Percentiles rank a stretch among this genome's conserved stretches.
These are phyloP conservation scores for Taxidea taxus DNA, from an alignment of 2,113 vertebrate species.

Conservation along the genomic window DNA sequence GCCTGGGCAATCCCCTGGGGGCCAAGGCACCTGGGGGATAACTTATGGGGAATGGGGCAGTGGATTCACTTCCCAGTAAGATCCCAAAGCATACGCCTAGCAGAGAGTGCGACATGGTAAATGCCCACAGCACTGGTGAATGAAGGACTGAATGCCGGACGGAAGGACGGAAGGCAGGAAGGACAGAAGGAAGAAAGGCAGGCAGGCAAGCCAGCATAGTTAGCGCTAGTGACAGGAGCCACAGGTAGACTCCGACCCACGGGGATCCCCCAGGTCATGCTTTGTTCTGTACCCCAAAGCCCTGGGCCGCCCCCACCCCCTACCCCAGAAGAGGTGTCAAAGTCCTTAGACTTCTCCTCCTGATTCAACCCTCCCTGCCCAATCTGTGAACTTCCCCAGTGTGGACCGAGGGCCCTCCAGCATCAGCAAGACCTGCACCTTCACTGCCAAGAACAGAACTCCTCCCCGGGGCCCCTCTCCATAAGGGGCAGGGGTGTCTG, in stretches of 20 bases:
- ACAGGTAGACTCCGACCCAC: no score
- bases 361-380: background rate
- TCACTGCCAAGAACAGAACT: no score
- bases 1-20: background rate
- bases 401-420: background rate
- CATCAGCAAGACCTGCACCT: background rate
- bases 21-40: background rate
- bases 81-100: fast-evolving
- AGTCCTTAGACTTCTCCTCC: no score
- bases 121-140: background rate
- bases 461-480: background rate
- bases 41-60: fast-evolving
- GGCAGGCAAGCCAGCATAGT: background rate
- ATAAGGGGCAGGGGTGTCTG: background rate
- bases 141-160: no score
- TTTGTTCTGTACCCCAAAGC: background rate
- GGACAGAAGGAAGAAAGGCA: background rate
- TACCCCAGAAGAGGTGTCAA: background rate
- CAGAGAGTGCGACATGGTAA: background rate
- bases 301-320: no score
- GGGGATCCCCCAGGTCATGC: background rate
- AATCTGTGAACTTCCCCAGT: background rate
- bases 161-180: fast-evolving
- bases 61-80: background rate
- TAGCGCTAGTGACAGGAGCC: background rate